phyloP scores from a whole-genome alignment of 2,888 invertebrate species.

The Leuctra nigra region DNA sequence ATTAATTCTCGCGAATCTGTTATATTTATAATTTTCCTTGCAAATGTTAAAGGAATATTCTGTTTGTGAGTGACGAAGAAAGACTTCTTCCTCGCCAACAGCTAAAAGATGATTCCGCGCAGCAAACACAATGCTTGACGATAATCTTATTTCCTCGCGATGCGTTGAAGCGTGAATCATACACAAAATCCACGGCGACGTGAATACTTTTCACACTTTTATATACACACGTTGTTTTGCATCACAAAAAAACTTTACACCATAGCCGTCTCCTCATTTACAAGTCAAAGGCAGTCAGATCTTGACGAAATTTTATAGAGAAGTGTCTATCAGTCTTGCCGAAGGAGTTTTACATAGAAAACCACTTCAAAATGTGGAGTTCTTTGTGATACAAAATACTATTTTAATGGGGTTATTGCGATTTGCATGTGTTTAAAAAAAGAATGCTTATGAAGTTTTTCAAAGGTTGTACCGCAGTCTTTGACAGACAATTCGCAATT shows the following conservation, averaged over 20 bases:
- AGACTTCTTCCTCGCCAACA: too few species aligned
- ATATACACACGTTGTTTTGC: not conserved
- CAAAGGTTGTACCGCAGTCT: too few species aligned
- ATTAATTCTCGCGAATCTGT: too few species aligned
- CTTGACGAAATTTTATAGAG: not conserved
- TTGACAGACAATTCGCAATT: too few species aligned
- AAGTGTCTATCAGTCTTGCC: constrained; percentile 3
- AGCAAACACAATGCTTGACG: not conserved
- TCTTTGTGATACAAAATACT: not conserved
- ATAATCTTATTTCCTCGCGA: not conserved
- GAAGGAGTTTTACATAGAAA: constrained; percentile 5
- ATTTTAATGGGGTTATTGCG: constrained; percentile 6
- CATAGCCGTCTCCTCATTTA: constrained; percentile 2
- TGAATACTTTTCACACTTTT: not conserved
- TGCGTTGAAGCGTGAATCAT: not conserved
- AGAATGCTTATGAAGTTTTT: too few species aligned
- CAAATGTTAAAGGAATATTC: too few species aligned
- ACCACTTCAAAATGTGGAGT: not conserved
- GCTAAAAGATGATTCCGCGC: not conserved
- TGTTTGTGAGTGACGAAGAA: too few species aligned
- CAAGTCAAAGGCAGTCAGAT: constrained; percentile 18
- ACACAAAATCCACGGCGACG: not conserved
- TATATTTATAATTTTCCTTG: too few species aligned
- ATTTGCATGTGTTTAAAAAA: constrained; percentile 5
- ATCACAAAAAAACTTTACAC: not conserved